phyloP scores from a whole-genome alignment of 2,797 vertebrate species.

The Manis crassicaudata region DNA sequence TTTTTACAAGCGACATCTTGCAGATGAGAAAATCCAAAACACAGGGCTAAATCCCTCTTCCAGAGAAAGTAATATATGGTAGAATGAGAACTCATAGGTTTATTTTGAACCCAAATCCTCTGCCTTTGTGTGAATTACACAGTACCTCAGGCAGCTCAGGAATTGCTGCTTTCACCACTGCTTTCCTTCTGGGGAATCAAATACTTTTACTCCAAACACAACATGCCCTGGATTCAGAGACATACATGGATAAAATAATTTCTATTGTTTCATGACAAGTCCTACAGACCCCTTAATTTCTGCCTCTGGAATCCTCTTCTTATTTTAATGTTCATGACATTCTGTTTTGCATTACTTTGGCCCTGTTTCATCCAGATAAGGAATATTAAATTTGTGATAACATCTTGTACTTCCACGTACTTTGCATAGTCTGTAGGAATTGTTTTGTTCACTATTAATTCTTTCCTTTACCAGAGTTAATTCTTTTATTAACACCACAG shows the following conservation, averaged over 20 bases:
- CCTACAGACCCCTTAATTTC: not conserved
- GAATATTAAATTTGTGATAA: conserved; percentile 65
- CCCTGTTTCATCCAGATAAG: not conserved
- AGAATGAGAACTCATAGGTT: not conserved
- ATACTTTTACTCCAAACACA: not conserved
- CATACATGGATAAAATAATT: not conserved
- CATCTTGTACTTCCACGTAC: not conserved
- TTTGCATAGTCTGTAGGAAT: conserved; percentile 57
- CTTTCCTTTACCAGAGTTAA: conserved; percentile 56
- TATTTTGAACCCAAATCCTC: conserved; percentile 12
- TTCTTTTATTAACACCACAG: conserved; percentile 60
- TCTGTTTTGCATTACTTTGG: conserved; percentile 21
- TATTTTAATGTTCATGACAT: conserved; percentile 20
- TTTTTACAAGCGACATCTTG: not conserved
- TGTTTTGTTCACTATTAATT: conserved; percentile 66
- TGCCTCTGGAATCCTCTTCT: conserved; percentile 33
- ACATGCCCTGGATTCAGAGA: not conserved
- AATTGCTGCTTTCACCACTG: not conserved
- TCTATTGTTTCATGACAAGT: not conserved
- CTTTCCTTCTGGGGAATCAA: conserved; percentile 3
- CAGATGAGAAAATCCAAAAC: not conserved
- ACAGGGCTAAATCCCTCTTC: not conserved
- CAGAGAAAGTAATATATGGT: not conserved
- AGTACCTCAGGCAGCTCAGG: not conserved
- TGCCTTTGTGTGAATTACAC: not conserved